A percentile compares a stretch with the other conserved stretches of the same genome.
These are phyloP conservation scores for Esox masquinongy DNA, from an alignment of 2,797 vertebrate genomes.

Conservation along the genomic window DNA sequence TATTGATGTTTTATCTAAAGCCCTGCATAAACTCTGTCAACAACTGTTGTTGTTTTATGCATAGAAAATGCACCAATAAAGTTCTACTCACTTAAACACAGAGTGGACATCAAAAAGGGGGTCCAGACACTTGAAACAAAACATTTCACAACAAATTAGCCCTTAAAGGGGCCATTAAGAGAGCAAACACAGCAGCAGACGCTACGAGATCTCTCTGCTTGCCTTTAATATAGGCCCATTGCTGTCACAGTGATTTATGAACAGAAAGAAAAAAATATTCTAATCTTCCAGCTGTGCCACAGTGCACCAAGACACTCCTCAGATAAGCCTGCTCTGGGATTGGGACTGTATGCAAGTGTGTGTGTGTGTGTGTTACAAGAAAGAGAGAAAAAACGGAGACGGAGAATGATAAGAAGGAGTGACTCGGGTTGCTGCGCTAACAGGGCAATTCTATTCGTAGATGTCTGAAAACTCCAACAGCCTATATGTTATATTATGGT, in stretches of 20 bases:
- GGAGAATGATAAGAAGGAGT: background rate
- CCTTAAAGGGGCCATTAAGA: slow-evolving; percentile 13
- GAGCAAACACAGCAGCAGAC: slow-evolving; percentile 14
- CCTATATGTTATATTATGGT: background rate
- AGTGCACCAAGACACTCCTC: slow-evolving; percentile 24
- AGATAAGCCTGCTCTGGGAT: slow-evolving; percentile 17
- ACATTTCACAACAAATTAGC: slow-evolving; percentile 28
- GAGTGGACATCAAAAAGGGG: background rate
- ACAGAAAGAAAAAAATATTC: slow-evolving; percentile 35
- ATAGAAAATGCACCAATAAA: background rate
- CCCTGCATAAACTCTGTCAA: background rate
- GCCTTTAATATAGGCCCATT: slow-evolving; percentile 5
- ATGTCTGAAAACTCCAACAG: background rate
- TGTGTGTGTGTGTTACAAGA: slow-evolving; percentile 14
- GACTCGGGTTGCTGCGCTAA: background rate
- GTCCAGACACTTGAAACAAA: slow-evolving; percentile 6
- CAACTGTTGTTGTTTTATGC: background rate
- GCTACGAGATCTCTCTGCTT: slow-evolving; percentile 17
- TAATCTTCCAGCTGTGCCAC: slow-evolving; percentile 48
- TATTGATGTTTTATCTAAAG: background rate
- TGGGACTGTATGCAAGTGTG: background rate
- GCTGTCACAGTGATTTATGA: slow-evolving; percentile 53
- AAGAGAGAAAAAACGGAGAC: slow-evolving; percentile 5
- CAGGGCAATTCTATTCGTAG: background rate
- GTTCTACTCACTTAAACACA: background rate